Evolutionary conservation across 2,113 vertebrate species (phyloP), one percentile per base, ranked within the genome.

Genomic region (Suricata suricatta): DNA sequence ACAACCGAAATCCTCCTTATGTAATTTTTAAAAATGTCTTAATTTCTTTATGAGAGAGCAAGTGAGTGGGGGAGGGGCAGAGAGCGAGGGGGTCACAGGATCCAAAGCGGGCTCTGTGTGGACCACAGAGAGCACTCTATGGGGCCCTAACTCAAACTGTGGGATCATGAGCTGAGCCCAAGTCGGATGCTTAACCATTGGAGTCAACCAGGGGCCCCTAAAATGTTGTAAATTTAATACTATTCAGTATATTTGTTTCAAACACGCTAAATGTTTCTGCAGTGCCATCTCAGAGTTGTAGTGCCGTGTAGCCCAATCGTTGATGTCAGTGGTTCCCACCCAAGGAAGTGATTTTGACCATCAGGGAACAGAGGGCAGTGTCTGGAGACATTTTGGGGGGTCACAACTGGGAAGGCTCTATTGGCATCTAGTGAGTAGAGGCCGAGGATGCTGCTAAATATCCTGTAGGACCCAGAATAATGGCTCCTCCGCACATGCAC

Each of bases 401-500:
- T 83, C 66, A 82, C n/a, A 35, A 1, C 57, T 14, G 3, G 44
- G 35, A 82, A 33, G 13, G 11, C 47, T 13, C 11, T 50, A 1
- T 38, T 52, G 38, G 47, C 64, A 29, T 79, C 71, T 71, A 4
- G 25, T 41, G 23, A 6, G 41, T 2, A 47, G 66, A 71, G 17
- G 25, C 54, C 44, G 23, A 21, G 35, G 52, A 33, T 50, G 54
- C 83, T 80, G 29, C 88, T 72, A 25, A 90, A 52, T 47, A 16
- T 5, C 33, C 47, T 50, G 0, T 11, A 12, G 11, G 44, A 16
- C 47, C 6, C 41, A 10, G 33, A 31, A 68, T 2, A 12, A 2
- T 27, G 1, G 27, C 19, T n/a, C 7, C 0, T 29, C 4, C 5
- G 0, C 15, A 10, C 41, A 54, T 21, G 52, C 4, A 66, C 17